Percentiles rank a stretch among this genome's conserved stretches.
These are phyloP conservation scores for Pseudoips prasinana DNA, from an alignment of 2,888 invertebrate genomes.

Conservation along the genomic window DNA sequence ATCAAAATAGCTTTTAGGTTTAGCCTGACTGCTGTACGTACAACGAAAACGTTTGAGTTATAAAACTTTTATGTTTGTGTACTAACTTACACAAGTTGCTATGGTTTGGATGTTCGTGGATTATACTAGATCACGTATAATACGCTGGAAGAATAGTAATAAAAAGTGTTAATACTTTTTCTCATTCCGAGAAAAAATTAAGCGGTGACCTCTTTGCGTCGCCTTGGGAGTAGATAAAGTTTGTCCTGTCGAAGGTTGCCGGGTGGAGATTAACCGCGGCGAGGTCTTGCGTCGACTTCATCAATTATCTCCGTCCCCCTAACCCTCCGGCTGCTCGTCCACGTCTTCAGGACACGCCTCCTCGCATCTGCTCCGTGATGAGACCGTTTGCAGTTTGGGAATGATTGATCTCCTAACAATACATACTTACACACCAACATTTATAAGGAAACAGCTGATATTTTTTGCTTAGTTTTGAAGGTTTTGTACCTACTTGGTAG, in stretches of 20 bases:
- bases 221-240: slow-evolving; percentile 50
- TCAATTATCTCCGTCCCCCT: slow-evolving; percentile 58
- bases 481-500: too few relatives aligned
- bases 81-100: too few relatives aligned
- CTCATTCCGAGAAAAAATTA: slow-evolving; percentile 32
- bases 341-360: slow-evolving; percentile 43
- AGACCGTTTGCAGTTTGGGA: slow-evolving; percentile 35
- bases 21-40: too few relatives aligned
- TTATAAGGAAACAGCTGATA: slow-evolving; percentile 24
- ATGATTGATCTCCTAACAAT: slow-evolving; percentile 40
- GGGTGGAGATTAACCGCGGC: slow-evolving; percentile 53
- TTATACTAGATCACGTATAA: too few relatives aligned
- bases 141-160: slow-evolving; percentile 15
- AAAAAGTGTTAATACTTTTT: slow-evolving; percentile 28
- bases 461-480: too few relatives aligned
- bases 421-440: slow-evolving; percentile 29
- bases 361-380: slow-evolving; percentile 31
- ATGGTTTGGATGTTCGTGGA: too few relatives aligned
- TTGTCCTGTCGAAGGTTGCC: slow-evolving; percentile 50
- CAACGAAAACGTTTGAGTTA: too few relatives aligned
- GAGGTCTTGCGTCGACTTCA: slow-evolving; percentile 61
- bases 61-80: too few relatives aligned
- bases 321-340: slow-evolving; percentile 27
- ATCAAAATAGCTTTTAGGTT: too few relatives aligned
- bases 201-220: slow-evolving; percentile 37